Conservation (phyloP, 2,888 invertebrate species). For the Carpatolechia fugitivella region DNA sequence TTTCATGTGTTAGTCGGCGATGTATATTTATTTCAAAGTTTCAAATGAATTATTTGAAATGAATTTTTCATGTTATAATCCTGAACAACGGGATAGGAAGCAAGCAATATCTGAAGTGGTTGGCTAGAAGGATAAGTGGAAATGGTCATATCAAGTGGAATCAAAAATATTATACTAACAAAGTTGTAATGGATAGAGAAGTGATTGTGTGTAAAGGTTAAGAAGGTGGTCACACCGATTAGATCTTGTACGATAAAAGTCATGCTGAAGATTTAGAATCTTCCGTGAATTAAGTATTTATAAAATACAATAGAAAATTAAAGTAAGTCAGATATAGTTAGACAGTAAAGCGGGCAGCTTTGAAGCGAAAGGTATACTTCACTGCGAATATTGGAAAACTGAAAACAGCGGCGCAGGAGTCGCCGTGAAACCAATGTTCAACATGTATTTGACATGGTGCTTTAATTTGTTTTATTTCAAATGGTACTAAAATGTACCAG, state of each 20-base stretch:
- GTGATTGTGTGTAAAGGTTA: constrained; percentile 60
- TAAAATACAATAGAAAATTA: constrained; percentile 64
- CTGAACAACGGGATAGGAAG: constrained; percentile 46
- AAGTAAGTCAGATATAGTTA: constrained; percentile 51
- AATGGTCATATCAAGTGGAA: constrained; percentile 75
- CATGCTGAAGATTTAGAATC: constrained; percentile 72
- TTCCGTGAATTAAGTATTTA: constrained; percentile 69
- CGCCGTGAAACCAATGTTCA: neutral
- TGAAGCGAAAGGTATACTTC: constrained; percentile 30
- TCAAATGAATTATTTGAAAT: constrained; percentile 18
- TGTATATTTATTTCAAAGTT: constrained; percentile 17
- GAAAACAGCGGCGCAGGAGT: neutral
- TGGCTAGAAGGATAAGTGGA: constrained; percentile 55
- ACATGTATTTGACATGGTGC: constrained; percentile 68
- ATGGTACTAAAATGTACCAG: constrained; percentile 45
- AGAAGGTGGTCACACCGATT: constrained; percentile 60
- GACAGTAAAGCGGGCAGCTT: constrained; percentile 47
- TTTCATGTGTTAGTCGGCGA: constrained; percentile 16
- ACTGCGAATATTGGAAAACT: neutral
- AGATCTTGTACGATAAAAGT: constrained; percentile 58
- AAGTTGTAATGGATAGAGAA: constrained; percentile 58
- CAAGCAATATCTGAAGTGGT: constrained; percentile 65
- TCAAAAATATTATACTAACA: constrained; percentile 59
- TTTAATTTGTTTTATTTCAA: constrained; percentile 63
- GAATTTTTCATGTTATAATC: constrained; percentile 32